These are phyloP conservation scores for Monochamus saltuarius DNA, from an alignment of 1,140 invertebrate species.

Conservation along the genomic window DNA sequence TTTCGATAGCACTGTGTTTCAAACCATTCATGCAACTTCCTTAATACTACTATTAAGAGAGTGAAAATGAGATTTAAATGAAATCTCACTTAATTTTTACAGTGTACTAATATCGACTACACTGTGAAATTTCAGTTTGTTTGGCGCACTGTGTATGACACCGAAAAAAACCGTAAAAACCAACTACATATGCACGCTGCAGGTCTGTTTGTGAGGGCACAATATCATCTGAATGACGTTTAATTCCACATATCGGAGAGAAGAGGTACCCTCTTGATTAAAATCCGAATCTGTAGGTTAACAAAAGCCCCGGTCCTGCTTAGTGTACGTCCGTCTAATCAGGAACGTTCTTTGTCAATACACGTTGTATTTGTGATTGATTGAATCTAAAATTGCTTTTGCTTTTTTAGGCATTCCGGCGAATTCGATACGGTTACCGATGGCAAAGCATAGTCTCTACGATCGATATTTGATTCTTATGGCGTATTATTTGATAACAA, in stretches of 20 bases:
- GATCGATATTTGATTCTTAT: too few species aligned
- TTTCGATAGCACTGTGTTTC: too few species aligned
- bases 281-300: conserved; percentile 36
- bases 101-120: too few species aligned
- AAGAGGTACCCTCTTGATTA: conserved; percentile 39
- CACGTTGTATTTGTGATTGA: conserved; percentile 39
- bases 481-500: too few species aligned
- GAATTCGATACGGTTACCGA: not conserved
- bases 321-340: conserved; percentile 36
- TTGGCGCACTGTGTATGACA: not conserved
- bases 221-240: conserved; percentile 43
- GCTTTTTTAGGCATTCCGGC: not conserved
- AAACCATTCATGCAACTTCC: too few species aligned
- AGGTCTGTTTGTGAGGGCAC: conserved; percentile 24
- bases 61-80: too few species aligned
- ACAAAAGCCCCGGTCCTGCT: conserved; percentile 23
- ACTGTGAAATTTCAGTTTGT: conserved; percentile 20
- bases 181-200: not conserved
- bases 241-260: conserved; percentile 42
- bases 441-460: too few species aligned
- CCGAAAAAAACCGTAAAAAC: not conserved
- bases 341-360: conserved; percentile 39
- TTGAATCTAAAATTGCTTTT: conserved; percentile 39
- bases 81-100: too few species aligned
- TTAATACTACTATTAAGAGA: too few species aligned